Evolutionary conservation across 2,797 vertebrate genomes (phyloP).

Genomic region (Neosilurus hyrtlii): DNA sequence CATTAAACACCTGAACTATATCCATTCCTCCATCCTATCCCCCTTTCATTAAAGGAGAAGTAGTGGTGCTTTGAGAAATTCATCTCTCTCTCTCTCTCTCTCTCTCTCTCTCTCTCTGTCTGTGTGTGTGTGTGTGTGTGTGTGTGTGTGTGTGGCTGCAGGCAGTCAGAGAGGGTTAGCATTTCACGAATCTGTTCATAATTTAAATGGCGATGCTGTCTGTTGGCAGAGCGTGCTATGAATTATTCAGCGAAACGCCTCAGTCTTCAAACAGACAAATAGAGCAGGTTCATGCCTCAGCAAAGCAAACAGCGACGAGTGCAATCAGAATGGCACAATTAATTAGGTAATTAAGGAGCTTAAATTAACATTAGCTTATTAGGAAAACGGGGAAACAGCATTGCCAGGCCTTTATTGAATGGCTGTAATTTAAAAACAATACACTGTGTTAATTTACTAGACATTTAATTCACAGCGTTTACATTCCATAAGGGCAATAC

Average conservation of each 20-base stretch:
- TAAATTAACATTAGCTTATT: slow-evolving; percentile 66
- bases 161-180: slow-evolving; percentile 67
- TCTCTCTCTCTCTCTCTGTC: slow-evolving; percentile 45
- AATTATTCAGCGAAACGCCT: slow-evolving; percentile 73
- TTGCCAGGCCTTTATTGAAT: slow-evolving; percentile 39
- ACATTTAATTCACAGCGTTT: slow-evolving; percentile 16
- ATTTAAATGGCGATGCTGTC: slow-evolving; percentile 74
- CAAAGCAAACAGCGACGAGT: slow-evolving; percentile 69
- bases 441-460: slow-evolving; percentile 36
- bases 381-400: slow-evolving; percentile 53
- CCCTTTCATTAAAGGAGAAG: slow-evolving; percentile 66
- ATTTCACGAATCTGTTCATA: slow-evolving; percentile 71
- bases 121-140: slow-evolving; percentile 38
- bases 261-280: slow-evolving; percentile 72
- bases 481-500: background rate
- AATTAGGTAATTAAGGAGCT: slow-evolving; percentile 71
- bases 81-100: slow-evolving; percentile 54
- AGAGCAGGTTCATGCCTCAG: slow-evolving; percentile 60
- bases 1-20: slow-evolving; percentile 58
- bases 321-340: slow-evolving; percentile 68
- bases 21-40: slow-evolving; percentile 42
- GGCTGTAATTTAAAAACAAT: slow-evolving; percentile 37
- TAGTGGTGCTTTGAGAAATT: slow-evolving; percentile 56
- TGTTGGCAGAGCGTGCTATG: slow-evolving; percentile 63
- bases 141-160: slow-evolving; percentile 48